Evolutionary conservation across 2,113 vertebrate genomes (phyloP), one percentile per base, ranked within the genome.

Genomic region (Sterrhoptilus dennistouni): DNA sequence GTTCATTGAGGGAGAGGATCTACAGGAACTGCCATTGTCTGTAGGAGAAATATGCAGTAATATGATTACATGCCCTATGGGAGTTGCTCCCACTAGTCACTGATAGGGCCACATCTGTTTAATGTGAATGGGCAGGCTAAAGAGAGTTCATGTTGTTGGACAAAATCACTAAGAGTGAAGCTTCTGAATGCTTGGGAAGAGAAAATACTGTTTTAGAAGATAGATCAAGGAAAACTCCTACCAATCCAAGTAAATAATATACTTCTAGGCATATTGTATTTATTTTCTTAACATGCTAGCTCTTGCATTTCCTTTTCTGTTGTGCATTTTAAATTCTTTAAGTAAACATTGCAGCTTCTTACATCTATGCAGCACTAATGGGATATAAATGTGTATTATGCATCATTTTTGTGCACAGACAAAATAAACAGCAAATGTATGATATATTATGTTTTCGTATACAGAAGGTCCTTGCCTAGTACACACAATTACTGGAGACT

Each of bases 401-500:
- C 19, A 11, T 68, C 6, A 12, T 45, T 31, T 94, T 74, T 84
- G 10, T 93, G 52, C 50, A 44, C 25, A 82, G 57, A 9, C 1
- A 63, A 15, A 49, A 45, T 45, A 85, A 96, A 56, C 36, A 96
- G 38, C 17, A 76, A 89, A 78, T 71, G 2, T 83, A 35, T 94
- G 36, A 93, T 81, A 14, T 91, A 72, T 96, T 93, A 56, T 97
- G 69, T 97, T 96, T 77, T 78, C 52, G 85, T 94, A 80, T 90
- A 52, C 97, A 99, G 99, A 99, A 98, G 99, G 99, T 38, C 99
- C 99, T 47, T 99, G 99, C 97, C 98, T 99, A 84, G 99, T 99
- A 75, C 99, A 99, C 96, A 99, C 99, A 78, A 99, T 99, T 98
- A 99, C 99, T 35, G 99, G 99, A 81, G 99, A 99, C 94, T 98